phyloP scores from a whole-genome alignment of 2,113 vertebrate species.

The Proterorhinus semilunaris region DNA sequence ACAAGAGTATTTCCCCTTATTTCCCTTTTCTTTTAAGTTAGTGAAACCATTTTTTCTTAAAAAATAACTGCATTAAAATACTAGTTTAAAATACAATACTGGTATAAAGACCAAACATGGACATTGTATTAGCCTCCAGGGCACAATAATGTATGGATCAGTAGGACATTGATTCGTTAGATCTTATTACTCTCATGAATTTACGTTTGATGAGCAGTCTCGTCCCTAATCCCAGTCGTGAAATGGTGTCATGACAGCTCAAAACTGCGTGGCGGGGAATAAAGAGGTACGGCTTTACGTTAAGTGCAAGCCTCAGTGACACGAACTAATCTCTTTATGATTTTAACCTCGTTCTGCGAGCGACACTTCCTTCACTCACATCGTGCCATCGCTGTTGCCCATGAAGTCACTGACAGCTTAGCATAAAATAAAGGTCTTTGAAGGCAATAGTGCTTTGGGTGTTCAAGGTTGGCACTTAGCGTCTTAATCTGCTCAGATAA shows the following conservation, averaged over 20 bases:
- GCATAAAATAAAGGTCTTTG: slow-evolving; percentile 46
- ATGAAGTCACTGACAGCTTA: slow-evolving; percentile 59
- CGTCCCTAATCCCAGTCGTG: background rate
- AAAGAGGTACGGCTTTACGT: slow-evolving; percentile 16
- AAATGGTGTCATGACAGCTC: background rate
- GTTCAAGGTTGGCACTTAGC: slow-evolving; percentile 63
- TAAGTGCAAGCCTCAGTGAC: slow-evolving; percentile 53
- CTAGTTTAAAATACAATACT: too few relatives aligned
- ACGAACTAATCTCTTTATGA: slow-evolving; percentile 56
- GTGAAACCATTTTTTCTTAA: too few relatives aligned
- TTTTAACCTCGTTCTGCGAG: slow-evolving; percentile 52
- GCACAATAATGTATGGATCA: background rate
- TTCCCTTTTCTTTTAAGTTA: too few relatives aligned
- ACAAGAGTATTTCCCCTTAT: background rate
- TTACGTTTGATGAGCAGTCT: background rate
- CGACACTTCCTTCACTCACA: slow-evolving; percentile 46
- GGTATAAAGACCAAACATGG: too few relatives aligned
- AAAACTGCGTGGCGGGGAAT: slow-evolving; percentile 19
- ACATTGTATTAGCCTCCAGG: too few relatives aligned
- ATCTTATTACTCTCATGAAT: background rate
- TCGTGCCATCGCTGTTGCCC: slow-evolving; percentile 48
- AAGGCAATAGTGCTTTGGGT: slow-evolving; percentile 53
- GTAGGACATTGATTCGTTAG: background rate
- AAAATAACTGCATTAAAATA: too few relatives aligned
- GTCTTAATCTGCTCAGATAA: slow-evolving; percentile 67